Evolutionary conservation across 2,888 invertebrate genomes (phyloP), one percentile per base, ranked within the genome.

Genomic region (Andrena bucephala): DNA sequence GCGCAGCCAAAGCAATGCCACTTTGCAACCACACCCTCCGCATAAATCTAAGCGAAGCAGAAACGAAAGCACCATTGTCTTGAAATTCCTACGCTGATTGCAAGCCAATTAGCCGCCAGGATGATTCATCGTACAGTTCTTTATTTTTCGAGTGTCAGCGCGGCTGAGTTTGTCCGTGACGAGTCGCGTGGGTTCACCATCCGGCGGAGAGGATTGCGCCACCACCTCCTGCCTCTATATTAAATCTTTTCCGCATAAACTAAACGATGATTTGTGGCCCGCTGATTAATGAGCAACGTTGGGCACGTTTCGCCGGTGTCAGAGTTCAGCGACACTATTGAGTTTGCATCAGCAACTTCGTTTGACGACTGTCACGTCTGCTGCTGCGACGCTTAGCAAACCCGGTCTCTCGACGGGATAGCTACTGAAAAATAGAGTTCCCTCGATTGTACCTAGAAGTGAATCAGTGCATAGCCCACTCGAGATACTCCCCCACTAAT

Each of bases 231-330:
- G 54, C 29, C 20, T 66, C 63, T 70, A 13, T 1, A 54, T 81
- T 74, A 72, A 85, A 88, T 85, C 84, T 63, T 84, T 77, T 73
- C 72, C 71, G 78, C 77, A 76, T 79, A 79, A 87, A 74, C 67
- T 75, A 75, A 87, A 87, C 67, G 83, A 88, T 83, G 88, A 89
- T 88, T 87, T 85, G 88, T 83, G 69, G 69, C 66, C 67, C 36
- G 76, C 77, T 85, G 87, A 89, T 88, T 88, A 85, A 85, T 29
- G 72, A 76, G 31, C 77, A 6, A 3, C 65, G 82, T 86, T 82
- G 76, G 80, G 75, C 68, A 77, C 63, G 81, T 70, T 73, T 63
- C 73, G 59, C 59, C 27, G 16, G 54, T 81, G 84, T 82, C 84
- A 82, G 57, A 87, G 85, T 77, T 85, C 85, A 84, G 6, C 63